These are phyloP conservation scores for Ditylenchus weischeri DNA, from an alignment of 2,888 invertebrate genomes.

Conservation along the genomic window DNA sequence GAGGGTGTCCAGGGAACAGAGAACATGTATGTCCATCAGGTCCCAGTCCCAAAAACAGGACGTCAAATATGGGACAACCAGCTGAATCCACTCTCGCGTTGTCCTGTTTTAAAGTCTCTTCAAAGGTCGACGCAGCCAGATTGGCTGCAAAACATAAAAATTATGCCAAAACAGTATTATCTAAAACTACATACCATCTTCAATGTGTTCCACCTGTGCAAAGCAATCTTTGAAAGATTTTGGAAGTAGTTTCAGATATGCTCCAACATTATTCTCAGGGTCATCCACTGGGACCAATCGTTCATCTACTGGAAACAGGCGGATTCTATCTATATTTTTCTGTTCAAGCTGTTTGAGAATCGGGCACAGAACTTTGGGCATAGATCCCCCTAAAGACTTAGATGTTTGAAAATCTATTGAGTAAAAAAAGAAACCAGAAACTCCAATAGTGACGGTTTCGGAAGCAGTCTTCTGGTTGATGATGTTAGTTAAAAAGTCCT, in stretches of 20 bases:
- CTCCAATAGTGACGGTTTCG: slow-evolving; percentile 5
- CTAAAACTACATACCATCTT: slow-evolving; percentile 14
- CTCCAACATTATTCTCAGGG: slow-evolving; percentile 81
- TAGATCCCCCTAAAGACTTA: slow-evolving; percentile 45
- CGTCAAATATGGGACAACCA: slow-evolving; percentile 64
- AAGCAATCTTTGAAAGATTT: slow-evolving; percentile 11
- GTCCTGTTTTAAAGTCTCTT: slow-evolving; percentile 65
- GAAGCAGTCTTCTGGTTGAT: slow-evolving; percentile 10
- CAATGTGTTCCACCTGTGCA: slow-evolving; percentile 13
- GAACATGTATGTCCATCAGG: slow-evolving; percentile 94
- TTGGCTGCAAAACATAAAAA: neutral
- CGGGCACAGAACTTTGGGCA: slow-evolving; percentile 41
- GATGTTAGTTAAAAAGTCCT: slow-evolving; percentile 6
- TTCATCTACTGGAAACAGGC: slow-evolving; percentile 70
- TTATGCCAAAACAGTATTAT: neutral
- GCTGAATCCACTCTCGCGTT: slow-evolving; percentile 12
- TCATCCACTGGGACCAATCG: slow-evolving; percentile 78
- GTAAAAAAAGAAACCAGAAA: slow-evolving; percentile 1
- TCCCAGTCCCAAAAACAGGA: slow-evolving; percentile 89
- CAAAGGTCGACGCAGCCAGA: slow-evolving; percentile 70
- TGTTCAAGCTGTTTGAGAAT: slow-evolving; percentile 22
- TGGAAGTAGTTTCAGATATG: slow-evolving; percentile 65
- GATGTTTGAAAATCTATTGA: no score
- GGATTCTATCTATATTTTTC: slow-evolving; percentile 10
- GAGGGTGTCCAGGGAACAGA: slow-evolving; percentile 76